Conservation (phyloP, 2,797 vertebrate genomes). For the Leptatherina wallacei region DNA sequence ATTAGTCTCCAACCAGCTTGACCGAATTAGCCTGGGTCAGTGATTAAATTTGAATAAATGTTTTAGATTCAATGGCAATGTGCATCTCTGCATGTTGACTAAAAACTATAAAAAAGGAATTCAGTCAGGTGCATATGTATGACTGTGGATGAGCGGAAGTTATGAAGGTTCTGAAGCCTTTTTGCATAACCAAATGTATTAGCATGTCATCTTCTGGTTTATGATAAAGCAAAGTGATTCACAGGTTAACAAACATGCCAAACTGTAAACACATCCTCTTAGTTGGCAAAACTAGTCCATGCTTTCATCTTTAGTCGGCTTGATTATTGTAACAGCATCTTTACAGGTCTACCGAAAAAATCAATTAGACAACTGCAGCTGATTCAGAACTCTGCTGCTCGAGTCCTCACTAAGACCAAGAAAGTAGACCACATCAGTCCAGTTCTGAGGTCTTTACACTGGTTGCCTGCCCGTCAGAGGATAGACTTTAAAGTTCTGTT, state of each 20-base stretch:
- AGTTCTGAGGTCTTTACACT: no score
- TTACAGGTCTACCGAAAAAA: no score
- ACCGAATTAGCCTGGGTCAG: conserved; percentile 12
- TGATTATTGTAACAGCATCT: no score
- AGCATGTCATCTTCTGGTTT: conserved; percentile 8
- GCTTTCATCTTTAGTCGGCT: no score
- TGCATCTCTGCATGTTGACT: conserved; percentile 7
- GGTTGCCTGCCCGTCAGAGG: no score
- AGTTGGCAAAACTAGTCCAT: no score
- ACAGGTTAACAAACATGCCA: conserved; percentile 9
- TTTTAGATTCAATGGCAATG: conserved; percentile 9
- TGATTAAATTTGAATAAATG: conserved; percentile 13
- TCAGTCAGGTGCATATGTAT: conserved; percentile 2
- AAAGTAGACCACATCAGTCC: no score
- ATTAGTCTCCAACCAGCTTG: conserved; percentile 17
- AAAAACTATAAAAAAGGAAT: conserved; percentile 14
- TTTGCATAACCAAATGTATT: conserved; percentile 22
- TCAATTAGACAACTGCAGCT: no score
- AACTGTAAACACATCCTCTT: background rate
- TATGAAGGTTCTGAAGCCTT: conserved; percentile 10
- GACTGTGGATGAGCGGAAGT: background rate
- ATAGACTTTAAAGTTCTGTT: no score
- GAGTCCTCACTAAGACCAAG: no score
- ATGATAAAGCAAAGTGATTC: conserved; percentile 31
- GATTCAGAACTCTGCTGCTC: no score